phyloP scores from a whole-genome alignment of 1,140 invertebrate genomes.

The Stegodyphus mimosarum region DNA sequence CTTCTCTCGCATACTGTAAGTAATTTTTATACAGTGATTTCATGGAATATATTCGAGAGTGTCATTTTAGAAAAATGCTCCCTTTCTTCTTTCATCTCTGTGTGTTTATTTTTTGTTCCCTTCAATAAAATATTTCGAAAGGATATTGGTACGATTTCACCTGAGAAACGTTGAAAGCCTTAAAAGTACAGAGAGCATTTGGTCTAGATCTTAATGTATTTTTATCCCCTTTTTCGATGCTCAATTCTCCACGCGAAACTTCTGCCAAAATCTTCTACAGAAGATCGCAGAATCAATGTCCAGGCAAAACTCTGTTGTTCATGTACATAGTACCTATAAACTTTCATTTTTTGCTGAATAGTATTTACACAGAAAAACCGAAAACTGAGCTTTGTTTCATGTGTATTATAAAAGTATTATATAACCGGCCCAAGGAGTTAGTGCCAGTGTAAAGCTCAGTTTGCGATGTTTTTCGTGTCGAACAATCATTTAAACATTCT shows the following conservation, averaged over 20 bases:
- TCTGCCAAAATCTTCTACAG: background rate
- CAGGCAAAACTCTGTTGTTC: background rate
- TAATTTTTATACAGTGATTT: no score
- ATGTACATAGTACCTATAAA: background rate
- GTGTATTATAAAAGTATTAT: constrained; percentile 57
- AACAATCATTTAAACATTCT: no score
- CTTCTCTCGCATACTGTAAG: no score
- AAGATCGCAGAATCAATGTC: background rate
- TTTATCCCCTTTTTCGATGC: background rate
- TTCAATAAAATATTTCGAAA: no score
- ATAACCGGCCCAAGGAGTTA: constrained; percentile 32
- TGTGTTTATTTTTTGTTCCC: no score
- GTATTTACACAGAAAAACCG: constrained; percentile 1
- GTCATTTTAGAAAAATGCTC: no score
- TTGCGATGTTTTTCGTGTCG: background rate
- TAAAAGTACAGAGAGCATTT: background rate
- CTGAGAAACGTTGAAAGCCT: background rate
- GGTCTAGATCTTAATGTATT: background rate
- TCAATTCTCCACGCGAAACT: background rate
- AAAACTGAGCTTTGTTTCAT: constrained; percentile 34
- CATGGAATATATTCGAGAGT: no score
- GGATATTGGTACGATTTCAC: background rate
- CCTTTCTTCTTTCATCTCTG: no score
- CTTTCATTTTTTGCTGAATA: background rate
- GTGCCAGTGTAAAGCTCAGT: constrained; percentile 13